Percentiles rank a stretch among this genome's conserved stretches.
Conservation (phyloP, 2,888 invertebrate species). For the Elegia similella region DNA sequence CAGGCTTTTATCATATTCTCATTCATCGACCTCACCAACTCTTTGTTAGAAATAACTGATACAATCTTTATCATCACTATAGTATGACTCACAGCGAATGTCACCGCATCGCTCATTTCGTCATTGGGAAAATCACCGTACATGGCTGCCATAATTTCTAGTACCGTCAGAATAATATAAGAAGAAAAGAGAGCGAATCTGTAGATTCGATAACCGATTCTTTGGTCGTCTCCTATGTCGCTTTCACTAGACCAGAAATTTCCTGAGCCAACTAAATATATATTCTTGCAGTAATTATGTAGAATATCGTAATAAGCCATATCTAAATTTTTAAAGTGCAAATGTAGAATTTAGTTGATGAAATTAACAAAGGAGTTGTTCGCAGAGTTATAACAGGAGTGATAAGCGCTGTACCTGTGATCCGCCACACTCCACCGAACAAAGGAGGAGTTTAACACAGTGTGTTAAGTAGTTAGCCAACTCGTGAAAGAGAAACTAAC, state of each 20-base stretch:
- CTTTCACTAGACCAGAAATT: conserved; percentile 65
- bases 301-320: conserved; percentile 64
- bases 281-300: conserved; percentile 48
- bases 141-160: conserved; percentile 62
- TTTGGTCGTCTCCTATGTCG: conserved; percentile 50
- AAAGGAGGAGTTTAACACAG: conserved; percentile 20
- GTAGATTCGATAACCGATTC: conserved; percentile 47
- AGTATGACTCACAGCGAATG: conserved; percentile 65
- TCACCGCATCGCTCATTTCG: conserved; percentile 60
- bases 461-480: conserved; percentile 23
- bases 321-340: conserved; percentile 4
- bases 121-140: conserved; percentile 62
- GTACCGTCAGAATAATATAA: conserved; percentile 56
- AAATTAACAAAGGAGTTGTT: neutral
- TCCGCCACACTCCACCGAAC: conserved; percentile 8
- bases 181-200: conserved; percentile 42
- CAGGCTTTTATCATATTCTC: conserved; percentile 53
- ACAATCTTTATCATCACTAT: conserved; percentile 63
- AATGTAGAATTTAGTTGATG: neutral
- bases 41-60: conserved; percentile 52
- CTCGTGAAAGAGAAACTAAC: conserved; percentile 21
- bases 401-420: conserved; percentile 8
- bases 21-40: conserved; percentile 50
- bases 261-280: conserved; percentile 59
- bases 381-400: neutral